phyloP scores from a whole-genome alignment of 1,140 invertebrate genomes.

The Achatina immaculata region DNA sequence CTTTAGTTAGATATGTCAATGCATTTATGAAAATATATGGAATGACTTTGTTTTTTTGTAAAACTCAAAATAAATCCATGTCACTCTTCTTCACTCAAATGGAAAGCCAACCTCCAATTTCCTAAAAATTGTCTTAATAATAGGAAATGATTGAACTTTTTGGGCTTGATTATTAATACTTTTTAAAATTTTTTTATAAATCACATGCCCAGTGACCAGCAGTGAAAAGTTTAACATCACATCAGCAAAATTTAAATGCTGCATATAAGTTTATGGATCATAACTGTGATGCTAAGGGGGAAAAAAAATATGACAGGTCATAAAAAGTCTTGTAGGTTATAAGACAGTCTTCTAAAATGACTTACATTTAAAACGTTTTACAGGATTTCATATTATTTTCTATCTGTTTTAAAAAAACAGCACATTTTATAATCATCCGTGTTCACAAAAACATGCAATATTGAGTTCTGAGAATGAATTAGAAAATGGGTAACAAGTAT shows the following conservation, averaged over 20 bases:
- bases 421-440: neutral
- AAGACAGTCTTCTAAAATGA: neutral
- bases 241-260: neutral
- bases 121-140: neutral
- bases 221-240: neutral
- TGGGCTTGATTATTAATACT: neutral
- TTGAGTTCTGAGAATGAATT: neutral
- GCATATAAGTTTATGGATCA: neutral
- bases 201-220: no score
- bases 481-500: neutral
- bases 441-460: neutral
- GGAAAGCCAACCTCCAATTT: neutral
- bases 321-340: neutral
- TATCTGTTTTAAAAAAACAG: neutral
- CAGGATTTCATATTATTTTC: neutral
- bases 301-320: neutral
- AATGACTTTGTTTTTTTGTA: constrained; percentile 17
- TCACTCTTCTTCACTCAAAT: no score
- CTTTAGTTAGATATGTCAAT: constrained; percentile 34
- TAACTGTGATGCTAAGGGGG: neutral
- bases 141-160: neutral
- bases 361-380: neutral
- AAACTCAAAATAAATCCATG: no score
- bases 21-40: constrained; percentile 10
- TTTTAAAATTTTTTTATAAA: neutral